A percentile compares a stretch with the other conserved stretches of the same genome.
These are phyloP conservation scores for Trichoplusia ni DNA, from an alignment of 1,140 invertebrate species.

Conservation along the genomic window DNA sequence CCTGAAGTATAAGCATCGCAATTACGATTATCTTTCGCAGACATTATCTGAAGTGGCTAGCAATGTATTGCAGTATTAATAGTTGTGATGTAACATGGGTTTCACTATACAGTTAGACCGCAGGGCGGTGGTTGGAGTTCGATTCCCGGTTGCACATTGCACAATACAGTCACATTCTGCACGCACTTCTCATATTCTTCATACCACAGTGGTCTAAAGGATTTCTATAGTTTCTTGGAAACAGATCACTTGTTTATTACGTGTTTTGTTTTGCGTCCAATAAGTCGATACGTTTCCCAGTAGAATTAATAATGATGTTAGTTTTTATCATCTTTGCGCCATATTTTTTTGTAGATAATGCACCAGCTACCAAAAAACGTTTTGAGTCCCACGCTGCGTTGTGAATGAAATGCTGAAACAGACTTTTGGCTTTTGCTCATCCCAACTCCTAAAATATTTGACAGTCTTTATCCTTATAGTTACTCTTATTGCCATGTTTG, in stretches of 20 bases:
- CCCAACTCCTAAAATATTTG: no score
- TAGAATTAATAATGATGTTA: not conserved
- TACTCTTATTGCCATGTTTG: no score
- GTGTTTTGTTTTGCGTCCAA: not conserved
- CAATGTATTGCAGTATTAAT: conserved; percentile 35
- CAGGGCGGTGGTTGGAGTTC: conserved; percentile 47
- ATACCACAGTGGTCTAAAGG: conserved; percentile 28
- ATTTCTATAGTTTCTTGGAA: conserved; percentile 30
- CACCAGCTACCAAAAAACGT: no score
- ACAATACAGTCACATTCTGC: conserved; percentile 44
- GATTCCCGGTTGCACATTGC: conserved; percentile 54
- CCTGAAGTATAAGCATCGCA: conserved; percentile 8
- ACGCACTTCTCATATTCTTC: conserved; percentile 26
- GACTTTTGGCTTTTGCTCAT: no score
- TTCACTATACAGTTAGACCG: conserved; percentile 45
- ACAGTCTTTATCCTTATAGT: no score
- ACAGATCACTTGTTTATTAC: not conserved
- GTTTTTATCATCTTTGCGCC: not conserved
- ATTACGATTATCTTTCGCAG: conserved; percentile 30
- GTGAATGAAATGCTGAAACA: no score
- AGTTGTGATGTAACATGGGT: conserved; percentile 36
- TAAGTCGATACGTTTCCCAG: conserved; percentile 6
- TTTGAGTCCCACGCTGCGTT: no score
- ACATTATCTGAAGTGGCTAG: conserved; percentile 28
- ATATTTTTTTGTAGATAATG: no score